Evolutionary conservation across 2,888 invertebrate genomes (phyloP).

Genomic region (Hypolimnas misippus): DNA sequence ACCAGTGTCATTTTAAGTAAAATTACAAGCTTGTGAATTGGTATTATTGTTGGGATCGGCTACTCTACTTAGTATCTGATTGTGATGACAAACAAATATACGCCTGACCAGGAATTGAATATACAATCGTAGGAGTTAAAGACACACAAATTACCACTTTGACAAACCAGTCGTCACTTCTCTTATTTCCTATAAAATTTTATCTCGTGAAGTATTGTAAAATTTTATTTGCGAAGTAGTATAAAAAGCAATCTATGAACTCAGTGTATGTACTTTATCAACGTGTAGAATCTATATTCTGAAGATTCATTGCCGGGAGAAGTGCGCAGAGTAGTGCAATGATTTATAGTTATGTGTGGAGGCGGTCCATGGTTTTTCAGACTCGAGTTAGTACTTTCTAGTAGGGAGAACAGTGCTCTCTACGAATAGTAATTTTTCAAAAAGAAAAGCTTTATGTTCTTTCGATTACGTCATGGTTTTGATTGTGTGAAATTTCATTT

Average conservation of each 20-base stretch:
- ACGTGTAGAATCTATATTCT: background rate
- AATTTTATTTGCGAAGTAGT: background rate
- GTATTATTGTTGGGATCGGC: no score
- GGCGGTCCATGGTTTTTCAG: background rate
- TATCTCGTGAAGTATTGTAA: no score
- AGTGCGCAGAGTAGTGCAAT: background rate
- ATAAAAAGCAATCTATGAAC: background rate
- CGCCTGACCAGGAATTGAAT: no score
- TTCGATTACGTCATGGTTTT: background rate
- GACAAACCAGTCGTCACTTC: no score
- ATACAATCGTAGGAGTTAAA: no score
- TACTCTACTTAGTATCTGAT: no score
- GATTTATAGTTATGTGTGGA: conserved; percentile 4
- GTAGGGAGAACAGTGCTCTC: background rate
- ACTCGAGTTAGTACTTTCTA: background rate
- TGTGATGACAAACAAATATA: no score
- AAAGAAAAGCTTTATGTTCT: background rate
- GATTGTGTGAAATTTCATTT: no score
- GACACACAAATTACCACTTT: no score
- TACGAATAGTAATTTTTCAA: background rate
- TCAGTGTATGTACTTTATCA: background rate
- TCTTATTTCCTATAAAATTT: no score
- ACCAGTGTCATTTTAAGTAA: no score
- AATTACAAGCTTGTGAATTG: no score
- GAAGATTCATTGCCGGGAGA: conserved; percentile 7